phyloP scores from a whole-genome alignment of 1,140 invertebrate genomes.

The Thaumatotibia leucotreta region DNA sequence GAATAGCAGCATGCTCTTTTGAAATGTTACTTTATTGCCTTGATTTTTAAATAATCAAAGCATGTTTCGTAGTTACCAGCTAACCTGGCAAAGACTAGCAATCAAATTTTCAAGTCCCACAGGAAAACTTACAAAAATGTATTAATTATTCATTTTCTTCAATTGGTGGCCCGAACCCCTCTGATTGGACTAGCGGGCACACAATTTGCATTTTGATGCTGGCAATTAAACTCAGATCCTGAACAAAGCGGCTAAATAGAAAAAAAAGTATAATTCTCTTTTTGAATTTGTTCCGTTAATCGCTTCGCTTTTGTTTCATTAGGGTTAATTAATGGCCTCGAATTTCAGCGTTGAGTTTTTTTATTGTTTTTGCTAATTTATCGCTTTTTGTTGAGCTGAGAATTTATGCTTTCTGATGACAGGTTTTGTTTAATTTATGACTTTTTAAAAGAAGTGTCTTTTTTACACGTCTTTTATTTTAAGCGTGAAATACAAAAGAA shows the following conservation, averaged over 20 bases:
- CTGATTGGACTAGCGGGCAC: neutral
- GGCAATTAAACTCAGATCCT: conserved; percentile 7
- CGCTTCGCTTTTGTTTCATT: conserved; percentile 11
- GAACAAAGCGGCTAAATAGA: conserved; percentile 12
- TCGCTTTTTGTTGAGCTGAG: neutral
- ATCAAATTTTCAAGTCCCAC: no score
- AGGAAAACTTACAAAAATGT: neutral
- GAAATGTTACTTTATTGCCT: no score
- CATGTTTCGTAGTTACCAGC: no score
- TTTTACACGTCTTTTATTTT: no score
- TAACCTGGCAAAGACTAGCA: no score
- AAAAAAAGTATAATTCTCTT: conserved; percentile 10
- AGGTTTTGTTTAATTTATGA: neutral
- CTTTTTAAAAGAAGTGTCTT: neutral
- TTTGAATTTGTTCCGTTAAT: conserved; percentile 13
- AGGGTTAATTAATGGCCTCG: conserved; percentile 9
- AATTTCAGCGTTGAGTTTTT: neutral
- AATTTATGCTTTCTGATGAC: neutral
- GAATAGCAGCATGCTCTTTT: no score
- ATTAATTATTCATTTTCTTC: neutral
- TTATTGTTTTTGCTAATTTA: neutral
- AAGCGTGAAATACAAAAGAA: no score
- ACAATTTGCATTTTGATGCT: conserved; percentile 10
- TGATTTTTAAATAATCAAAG: no score
- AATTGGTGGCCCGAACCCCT: neutral